These are phyloP conservation scores for Antheraea assamensis DNA, from an alignment of 2,888 invertebrate species.

Conservation along the genomic window DNA sequence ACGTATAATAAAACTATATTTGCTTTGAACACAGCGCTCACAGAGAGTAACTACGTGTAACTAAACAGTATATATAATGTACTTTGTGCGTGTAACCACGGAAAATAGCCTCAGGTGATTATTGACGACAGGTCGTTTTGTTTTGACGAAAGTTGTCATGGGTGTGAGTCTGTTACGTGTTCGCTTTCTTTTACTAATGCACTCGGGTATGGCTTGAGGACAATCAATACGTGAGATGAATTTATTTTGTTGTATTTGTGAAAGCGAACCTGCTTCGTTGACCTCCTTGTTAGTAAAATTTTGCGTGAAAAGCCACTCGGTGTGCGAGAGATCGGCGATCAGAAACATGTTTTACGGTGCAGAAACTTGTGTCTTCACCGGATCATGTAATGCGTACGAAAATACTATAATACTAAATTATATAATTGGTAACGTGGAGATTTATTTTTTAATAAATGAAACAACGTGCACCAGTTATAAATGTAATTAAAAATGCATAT, in stretches of 20 bases:
- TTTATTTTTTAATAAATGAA: background rate
- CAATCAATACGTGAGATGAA: constrained; percentile 82
- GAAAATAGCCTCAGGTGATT: constrained; percentile 11
- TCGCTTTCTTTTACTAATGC: constrained; percentile 80
- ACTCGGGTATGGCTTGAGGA: constrained; percentile 73
- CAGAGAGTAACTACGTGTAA: background rate
- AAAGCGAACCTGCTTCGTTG: constrained; percentile 77
- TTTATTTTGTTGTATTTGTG: constrained; percentile 82
- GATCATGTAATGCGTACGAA: constrained; percentile 27
- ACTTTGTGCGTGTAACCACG: background rate
- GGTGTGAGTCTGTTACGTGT: constrained; percentile 65
- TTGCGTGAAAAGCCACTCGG: constrained; percentile 72
- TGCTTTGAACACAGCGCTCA: background rate
- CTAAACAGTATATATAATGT: too few relatives aligned
- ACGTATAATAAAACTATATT: background rate
- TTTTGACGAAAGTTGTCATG: constrained; percentile 64
- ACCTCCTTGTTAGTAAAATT: constrained; percentile 75
- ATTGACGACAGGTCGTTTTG: constrained; percentile 21
- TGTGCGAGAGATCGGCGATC: constrained; percentile 70
- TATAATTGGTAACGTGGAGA: background rate
- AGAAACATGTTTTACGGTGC: constrained; percentile 66
- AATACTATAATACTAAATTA: constrained; percentile 16
- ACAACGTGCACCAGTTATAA: background rate
- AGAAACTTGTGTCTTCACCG: constrained; percentile 48
- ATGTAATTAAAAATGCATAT: background rate